Evolutionary conservation across 2,888 invertebrate species (phyloP), one percentile per base, ranked within the genome.

Genomic region (Willowsia nigromaculata): DNA sequence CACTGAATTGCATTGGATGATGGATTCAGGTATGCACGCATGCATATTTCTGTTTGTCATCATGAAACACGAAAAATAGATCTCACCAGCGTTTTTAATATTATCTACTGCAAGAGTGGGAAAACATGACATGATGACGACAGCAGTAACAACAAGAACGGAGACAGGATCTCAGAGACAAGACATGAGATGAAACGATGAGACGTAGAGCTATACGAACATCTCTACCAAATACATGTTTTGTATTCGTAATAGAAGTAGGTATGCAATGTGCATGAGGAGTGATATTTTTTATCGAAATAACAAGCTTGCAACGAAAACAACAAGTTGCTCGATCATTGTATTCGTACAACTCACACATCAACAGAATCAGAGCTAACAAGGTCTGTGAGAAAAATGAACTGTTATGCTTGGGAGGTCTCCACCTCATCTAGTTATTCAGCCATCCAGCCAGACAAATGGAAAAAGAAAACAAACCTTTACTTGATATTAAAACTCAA

Each of bases 321-420:
- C 27, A 82, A 82, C 82, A 82, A 82, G 82, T 65, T 82, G 82
- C 65, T 65, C 18, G 65, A 82, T 82, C 82, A 82, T 47, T 43
- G 65, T 65, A 4, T 53, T 50, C 30, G 15, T 78, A 33, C 22
- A 25, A 25, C n/a, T 18, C 43, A 74, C 22, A 25, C 56, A 56
- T 22, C 56, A 56, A 18, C 56, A 56, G 25, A 40, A 74, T 47
- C 47, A 22, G 13, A 47, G 74, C 74, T 78, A 78, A 56, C 56
- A 56, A 78, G 53, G 50, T 27, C 56, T 56, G 53, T 56, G 56
- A 56, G 56, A 56, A 78, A 78, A 90, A 90, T 90, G 89, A 91
- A 90, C 83, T 90, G 89, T 85, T 88, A 89, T 56, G 88, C 90
- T 89, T 91, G 91, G 91, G 91, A 89, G 91, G 91, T 91, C 91